Evolutionary conservation across 2,797 vertebrate genomes (phyloP), one percentile per base, ranked within the genome.

Genomic region (Chrosomus eos): DNA sequence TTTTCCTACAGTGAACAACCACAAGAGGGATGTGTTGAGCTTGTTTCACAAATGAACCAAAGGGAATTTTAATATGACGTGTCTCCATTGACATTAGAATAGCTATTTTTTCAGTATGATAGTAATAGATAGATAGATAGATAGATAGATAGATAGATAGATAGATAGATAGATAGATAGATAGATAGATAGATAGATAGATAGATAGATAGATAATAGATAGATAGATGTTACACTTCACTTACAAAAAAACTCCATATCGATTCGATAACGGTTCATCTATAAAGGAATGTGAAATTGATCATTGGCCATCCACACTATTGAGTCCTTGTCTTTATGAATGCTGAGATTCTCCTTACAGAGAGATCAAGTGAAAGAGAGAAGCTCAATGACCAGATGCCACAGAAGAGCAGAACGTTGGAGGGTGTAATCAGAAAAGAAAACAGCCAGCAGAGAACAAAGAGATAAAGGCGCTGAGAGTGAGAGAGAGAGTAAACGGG

Each of bases 11-110:
- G 4, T 7, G 26, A 36, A 83, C 8, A 19, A 66, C 80, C 88
- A 87, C 88, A 71, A 87, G 88, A 87, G 84, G 84, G 55, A 72
- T 33, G 53, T 75, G 71, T 86, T 86, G 84, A 81, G 73, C 84
- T 82, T 51, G 1, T 51, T 74, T 51, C 31, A 51, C 58, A 53
- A 62, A 83, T 21, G 7, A 81, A 62, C 26, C 33, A 26, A 51
- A 31, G 31, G 77, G 11, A 14, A 58, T 72, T 33, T 72, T n/a
- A 31, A 28, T 8, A 45, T 79, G 38, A 48, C 38, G 38, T 31
- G 18, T 40, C 74, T 60, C 36, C 21, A 36, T n/a, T 40, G 40
- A 36, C 36, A 55, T 40, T 43, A 26, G 23, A 76, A 53, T 31
- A 48, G 43, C 1, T 26, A 23, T 74, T 83, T 40, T 66, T 77